A percentile compares a stretch with the other conserved stretches of the same genome.
Conservation (phyloP, 2,113 vertebrate genomes). For the Pholis gunnellus region DNA sequence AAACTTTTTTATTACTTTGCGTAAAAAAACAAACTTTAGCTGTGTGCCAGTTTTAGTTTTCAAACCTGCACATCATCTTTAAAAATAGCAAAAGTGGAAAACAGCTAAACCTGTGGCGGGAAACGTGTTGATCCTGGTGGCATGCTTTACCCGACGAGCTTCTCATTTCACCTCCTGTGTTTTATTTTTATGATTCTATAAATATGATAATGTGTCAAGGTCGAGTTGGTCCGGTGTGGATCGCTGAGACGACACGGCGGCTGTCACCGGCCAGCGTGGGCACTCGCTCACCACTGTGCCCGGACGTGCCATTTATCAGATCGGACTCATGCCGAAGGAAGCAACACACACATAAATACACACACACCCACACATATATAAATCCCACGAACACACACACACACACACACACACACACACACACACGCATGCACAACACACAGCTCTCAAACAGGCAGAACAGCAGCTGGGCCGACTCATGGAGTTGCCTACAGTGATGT, state of each 20-base stretch:
- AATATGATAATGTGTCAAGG: conserved; percentile 21
- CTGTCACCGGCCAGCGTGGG: not conserved
- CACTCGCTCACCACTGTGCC: conserved; percentile 1
- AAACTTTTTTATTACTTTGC: not conserved
- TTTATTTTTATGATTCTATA: conserved; percentile 4
- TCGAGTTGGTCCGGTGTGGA: not conserved
- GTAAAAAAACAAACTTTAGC: not conserved
- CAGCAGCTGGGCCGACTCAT: conserved; percentile 8
- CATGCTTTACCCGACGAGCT: not conserved
- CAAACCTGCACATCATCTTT: not conserved
- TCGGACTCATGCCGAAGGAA: conserved; percentile 7
- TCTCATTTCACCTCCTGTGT: not conserved
- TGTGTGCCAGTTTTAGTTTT: not conserved
- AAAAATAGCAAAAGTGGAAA: not conserved
- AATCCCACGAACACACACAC: not conserved
- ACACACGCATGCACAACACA: not conserved
- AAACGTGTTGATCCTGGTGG: not conserved
- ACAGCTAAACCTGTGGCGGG: not conserved
- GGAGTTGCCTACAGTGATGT: conserved; percentile 19
- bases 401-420: too few species aligned
- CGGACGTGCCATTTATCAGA: conserved; percentile 14
- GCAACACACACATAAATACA: not conserved
- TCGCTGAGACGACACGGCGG: not conserved
- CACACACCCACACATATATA: not conserved
- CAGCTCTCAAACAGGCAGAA: not conserved